phyloP scores from a whole-genome alignment of 2,797 vertebrate species.

The Halcyon leucocephala region DNA sequence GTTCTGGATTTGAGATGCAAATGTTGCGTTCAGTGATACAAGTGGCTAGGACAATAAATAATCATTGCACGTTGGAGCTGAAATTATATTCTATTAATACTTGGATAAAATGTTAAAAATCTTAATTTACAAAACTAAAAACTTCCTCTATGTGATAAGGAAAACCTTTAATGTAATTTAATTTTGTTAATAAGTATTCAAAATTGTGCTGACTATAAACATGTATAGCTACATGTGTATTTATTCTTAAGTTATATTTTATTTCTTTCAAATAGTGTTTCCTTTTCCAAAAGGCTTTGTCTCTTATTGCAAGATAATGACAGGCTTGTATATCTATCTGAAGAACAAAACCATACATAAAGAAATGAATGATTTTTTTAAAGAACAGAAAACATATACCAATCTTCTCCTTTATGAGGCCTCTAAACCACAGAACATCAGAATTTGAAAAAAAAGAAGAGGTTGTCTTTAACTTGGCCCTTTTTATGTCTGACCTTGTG shows the following conservation, averaged over 20 bases:
- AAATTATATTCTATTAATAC: not conserved
- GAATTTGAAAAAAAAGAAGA: not conserved
- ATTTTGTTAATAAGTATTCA: not conserved
- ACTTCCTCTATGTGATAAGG: not conserved
- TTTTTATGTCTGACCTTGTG: not conserved
- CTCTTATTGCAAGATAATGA: constrained; percentile 52
- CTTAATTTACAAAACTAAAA: not conserved
- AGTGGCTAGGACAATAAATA: not conserved
- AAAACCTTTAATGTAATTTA: not conserved
- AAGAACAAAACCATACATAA: not conserved
- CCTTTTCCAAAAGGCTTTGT: constrained; percentile 46
- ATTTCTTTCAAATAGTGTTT: constrained; percentile 21
- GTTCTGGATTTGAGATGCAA: not conserved
- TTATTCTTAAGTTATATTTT: not conserved
- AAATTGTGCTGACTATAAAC: not conserved
- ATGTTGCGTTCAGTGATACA: not conserved
- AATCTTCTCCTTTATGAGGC: not conserved
- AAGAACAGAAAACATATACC: not conserved
- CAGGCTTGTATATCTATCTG: not conserved
- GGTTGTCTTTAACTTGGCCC: not conserved
- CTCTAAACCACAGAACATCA: not conserved
- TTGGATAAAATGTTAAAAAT: not conserved
- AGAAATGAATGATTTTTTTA: not conserved
- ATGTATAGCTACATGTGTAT: not conserved
- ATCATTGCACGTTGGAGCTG: not conserved